Evolutionary conservation across 92 coral and sea anemone species (phyloP), one percentile per base, ranked within the genome.

Genomic region (Parazoanthus swiftii): DNA sequence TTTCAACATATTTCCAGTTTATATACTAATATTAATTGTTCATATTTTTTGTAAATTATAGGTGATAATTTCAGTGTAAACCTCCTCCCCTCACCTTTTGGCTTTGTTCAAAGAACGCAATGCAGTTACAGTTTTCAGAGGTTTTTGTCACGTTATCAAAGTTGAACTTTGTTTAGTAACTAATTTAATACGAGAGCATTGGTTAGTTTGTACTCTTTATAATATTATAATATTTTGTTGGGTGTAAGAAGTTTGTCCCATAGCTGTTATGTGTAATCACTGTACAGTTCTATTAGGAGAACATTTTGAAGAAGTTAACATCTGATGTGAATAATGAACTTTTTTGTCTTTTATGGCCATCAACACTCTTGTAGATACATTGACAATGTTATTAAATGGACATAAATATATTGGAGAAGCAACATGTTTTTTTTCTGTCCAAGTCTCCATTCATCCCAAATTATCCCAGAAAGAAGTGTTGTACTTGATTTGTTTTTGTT

Each of bases 261-360:
- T 21, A 63, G 70, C 8, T 20, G 70, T 63, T 63, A 63, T 20
- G 5, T 14, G 23, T 58, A 6, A 15, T 18, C 59, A 63, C 25
- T 75, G 79, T 75, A 75, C 79, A 75, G 79, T 14, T n/a, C 50
- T 18, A 39, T 15, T 63, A 39, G 80, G 80, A 76, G 54, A 76
- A 76, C 26, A 39, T 76, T 74, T 76, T 76, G 80, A 76, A 76
- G 14, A 76, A 76, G 38, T 20, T 36, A 18, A 39, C 78, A 35
- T 76, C 54, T 76, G 80, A 39, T 76, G 80, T 76, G 80, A 39
- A 76, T 38, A 76, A 39, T 4, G n/a, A 76, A 76, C 35, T 16
- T n/a, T 39, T 39, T 46, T 76, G 50, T 76, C 48, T 18, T 75
- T 25, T 20, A 23, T 74, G 44, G 44, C 10, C 11, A 29, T 14